A percentile compares a stretch with the other conserved stretches of the same genome.
Conservation (phyloP, 2,113 vertebrate species). For the Tamias sibiricus region DNA sequence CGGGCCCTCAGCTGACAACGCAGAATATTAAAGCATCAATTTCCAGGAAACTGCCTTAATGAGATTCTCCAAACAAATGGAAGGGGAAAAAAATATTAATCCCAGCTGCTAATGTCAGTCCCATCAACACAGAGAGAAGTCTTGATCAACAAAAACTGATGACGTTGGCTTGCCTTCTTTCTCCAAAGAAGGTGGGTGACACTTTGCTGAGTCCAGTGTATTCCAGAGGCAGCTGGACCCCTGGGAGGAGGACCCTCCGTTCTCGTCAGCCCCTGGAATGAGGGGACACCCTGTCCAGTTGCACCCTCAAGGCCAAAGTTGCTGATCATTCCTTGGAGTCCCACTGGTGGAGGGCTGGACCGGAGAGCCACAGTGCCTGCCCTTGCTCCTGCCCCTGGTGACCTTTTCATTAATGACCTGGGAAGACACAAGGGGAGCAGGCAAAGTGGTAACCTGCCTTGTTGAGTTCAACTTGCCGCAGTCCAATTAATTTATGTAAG, state of each 20-base stretch:
- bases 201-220: not conserved
- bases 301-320: not conserved
- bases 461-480: not conserved
- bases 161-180: not conserved
- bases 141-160: conserved; percentile 60
- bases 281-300: not conserved
- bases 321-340: not conserved
- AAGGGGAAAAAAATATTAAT: conserved; percentile 65
- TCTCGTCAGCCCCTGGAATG: not conserved
- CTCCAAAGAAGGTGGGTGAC: not conserved
- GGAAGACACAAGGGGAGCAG: not conserved
- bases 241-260: not conserved
- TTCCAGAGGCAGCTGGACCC: not conserved
- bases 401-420: not conserved
- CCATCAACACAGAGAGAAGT: conserved; percentile 44
- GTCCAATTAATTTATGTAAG: not conserved
- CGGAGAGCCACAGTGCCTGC: not conserved
- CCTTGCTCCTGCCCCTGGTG: not conserved
- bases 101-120: conserved; percentile 58
- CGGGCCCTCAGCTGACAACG: conserved; percentile 84
- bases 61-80: conserved; percentile 81
- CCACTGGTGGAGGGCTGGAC: rapidly evolving
- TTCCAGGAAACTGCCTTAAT: conserved; percentile 87
- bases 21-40: conserved; percentile 85
- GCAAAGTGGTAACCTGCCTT: not conserved